These are phyloP conservation scores for Conus betulinus DNA, from an alignment of 1,140 invertebrate genomes.

Conservation along the genomic window DNA sequence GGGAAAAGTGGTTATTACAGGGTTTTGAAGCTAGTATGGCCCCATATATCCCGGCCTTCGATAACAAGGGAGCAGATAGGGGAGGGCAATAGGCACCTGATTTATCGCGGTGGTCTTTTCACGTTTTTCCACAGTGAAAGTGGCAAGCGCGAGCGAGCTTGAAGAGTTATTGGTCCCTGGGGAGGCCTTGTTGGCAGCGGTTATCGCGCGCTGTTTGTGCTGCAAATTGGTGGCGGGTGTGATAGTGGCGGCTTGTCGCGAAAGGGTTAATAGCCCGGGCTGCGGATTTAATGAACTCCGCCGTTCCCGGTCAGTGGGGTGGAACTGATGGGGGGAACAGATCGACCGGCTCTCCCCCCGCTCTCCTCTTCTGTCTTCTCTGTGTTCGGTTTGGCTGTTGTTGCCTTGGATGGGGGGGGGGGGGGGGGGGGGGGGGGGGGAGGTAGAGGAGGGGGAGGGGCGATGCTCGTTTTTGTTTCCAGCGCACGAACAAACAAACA, in stretches of 20 bases:
- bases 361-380: neutral
- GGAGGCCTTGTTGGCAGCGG: slow-evolving; percentile 16
- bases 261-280: slow-evolving; percentile 23
- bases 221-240: slow-evolving; percentile 19
- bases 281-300: slow-evolving; percentile 28
- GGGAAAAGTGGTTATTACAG: no score
- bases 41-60: neutral
- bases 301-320: neutral
- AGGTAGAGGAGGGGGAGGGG: no score
- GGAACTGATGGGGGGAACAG: slow-evolving; percentile 10
- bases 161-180: slow-evolving; percentile 28
- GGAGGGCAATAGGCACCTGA: neutral
- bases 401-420: no score
- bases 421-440: no score
- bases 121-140: slow-evolving; percentile 13
- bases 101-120: slow-evolving; percentile 17
- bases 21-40: neutral
- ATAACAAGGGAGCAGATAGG: neutral
- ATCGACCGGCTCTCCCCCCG: neutral
- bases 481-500: no score
- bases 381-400: no score
- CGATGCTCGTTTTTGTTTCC: no score
- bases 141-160: slow-evolving; percentile 4
- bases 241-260: slow-evolving; percentile 17
- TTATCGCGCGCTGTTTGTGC: slow-evolving; percentile 27